phyloP scores from a whole-genome alignment of 2,888 invertebrate genomes.

The Hypena proboscidalis region DNA sequence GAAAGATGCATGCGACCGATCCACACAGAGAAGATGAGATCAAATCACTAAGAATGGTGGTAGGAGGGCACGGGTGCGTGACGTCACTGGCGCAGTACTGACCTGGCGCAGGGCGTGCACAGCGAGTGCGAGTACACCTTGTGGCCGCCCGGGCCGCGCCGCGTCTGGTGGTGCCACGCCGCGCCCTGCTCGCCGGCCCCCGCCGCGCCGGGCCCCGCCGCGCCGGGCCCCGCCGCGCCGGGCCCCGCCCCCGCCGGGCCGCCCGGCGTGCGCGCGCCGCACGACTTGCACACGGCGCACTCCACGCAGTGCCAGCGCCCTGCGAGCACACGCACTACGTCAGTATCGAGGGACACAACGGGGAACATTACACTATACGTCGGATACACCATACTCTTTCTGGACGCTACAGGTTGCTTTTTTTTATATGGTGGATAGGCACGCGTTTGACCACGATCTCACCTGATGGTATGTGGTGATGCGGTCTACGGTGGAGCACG shows the following conservation, averaged over 20 bases:
- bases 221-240: slow-evolving; percentile 17
- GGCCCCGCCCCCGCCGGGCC: slow-evolving; percentile 43
- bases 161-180: slow-evolving; percentile 80
- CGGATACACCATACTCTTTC: too few relatives aligned
- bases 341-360: too few relatives aligned
- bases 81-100: slow-evolving; percentile 48
- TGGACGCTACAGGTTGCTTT: too few relatives aligned
- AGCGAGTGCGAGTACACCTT: slow-evolving; percentile 85
- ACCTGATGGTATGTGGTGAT: too few relatives aligned
- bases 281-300: slow-evolving; percentile 89
- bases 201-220: slow-evolving; percentile 27
- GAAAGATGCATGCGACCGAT: too few relatives aligned
- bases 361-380: too few relatives aligned
- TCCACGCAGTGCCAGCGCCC: slow-evolving; percentile 95
- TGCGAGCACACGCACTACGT: slow-evolving; percentile 45
- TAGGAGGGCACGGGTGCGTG: background rate
- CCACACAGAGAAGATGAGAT: too few relatives aligned
- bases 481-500: too few relatives aligned
- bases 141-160: slow-evolving; percentile 78
- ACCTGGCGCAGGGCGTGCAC: slow-evolving; percentile 89
- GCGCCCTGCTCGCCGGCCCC: slow-evolving; percentile 17
- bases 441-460: too few relatives aligned
- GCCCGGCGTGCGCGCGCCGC: slow-evolving; percentile 83
- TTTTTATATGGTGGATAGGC: too few relatives aligned
- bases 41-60: too few relatives aligned